Evolutionary conservation across 2,797 vertebrate species (phyloP).

Genomic region (Bradypus variegatus): DNA sequence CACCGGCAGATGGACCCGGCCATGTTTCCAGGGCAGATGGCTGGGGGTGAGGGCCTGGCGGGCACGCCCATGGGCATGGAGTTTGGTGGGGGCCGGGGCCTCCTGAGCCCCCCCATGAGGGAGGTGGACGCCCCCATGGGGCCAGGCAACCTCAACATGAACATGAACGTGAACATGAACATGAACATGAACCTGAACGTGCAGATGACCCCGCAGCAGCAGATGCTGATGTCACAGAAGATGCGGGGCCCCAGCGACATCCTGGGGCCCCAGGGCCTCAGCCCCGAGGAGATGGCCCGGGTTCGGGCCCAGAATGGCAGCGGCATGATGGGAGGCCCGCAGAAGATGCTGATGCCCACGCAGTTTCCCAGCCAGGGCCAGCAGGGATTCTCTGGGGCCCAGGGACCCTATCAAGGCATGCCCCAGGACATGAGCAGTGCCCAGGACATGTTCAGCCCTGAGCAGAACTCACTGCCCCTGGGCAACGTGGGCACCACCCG

Average conservation of each 20-base stretch:
- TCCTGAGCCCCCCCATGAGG: slow-evolving; percentile 88
- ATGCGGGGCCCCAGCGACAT: slow-evolving; percentile 77
- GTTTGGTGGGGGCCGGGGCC: slow-evolving; percentile 83
- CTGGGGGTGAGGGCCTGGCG: slow-evolving; percentile 69
- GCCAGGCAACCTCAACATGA: slow-evolving; percentile 83
- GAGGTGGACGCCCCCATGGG: slow-evolving; percentile 87
- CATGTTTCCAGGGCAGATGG: slow-evolving; percentile 76
- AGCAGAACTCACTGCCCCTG: slow-evolving; percentile 76
- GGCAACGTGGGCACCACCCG: slow-evolving; percentile 78
- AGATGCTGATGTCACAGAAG: slow-evolving; percentile 89
- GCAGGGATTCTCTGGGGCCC: slow-evolving; percentile 80
- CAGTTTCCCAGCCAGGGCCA: slow-evolving; percentile 84
- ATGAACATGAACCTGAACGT: slow-evolving; percentile 85
- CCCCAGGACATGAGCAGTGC: slow-evolving; percentile 79
- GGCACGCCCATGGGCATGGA: slow-evolving; percentile 83
- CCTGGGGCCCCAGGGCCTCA: slow-evolving; percentile 76
- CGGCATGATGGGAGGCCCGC: slow-evolving; percentile 72
- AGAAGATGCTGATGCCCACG: slow-evolving; percentile 83
- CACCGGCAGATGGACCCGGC: slow-evolving; percentile 82
- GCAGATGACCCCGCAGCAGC: slow-evolving; percentile 87
- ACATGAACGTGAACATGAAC: slow-evolving; percentile 86
- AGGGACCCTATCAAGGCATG: slow-evolving; percentile 79
- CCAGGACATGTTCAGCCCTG: slow-evolving; percentile 84
- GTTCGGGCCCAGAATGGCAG: slow-evolving; percentile 78
- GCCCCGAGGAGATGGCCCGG: slow-evolving; percentile 83